These are phyloP conservation scores for Lymantria dispar DNA, from an alignment of 2,888 invertebrate genomes.

Conservation along the genomic window DNA sequence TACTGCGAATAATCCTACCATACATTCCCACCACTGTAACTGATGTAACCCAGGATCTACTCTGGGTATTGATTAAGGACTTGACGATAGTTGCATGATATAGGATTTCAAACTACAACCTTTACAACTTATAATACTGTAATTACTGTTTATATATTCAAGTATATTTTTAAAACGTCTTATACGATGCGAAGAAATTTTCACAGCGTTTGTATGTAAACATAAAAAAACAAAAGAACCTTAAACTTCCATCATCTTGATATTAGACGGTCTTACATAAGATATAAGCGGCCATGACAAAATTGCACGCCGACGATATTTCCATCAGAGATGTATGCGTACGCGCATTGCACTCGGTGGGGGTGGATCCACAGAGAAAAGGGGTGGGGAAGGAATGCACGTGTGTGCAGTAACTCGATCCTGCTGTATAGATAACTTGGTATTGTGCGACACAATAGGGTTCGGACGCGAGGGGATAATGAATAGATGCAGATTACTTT, in stretches of 20 bases:
- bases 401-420: conserved; percentile 61
- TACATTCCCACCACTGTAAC: too few relatives aligned
- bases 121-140: too few relatives aligned
- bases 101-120: too few relatives aligned
- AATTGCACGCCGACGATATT: conserved; percentile 36
- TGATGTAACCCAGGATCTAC: too few relatives aligned
- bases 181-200: too few relatives aligned
- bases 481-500: conserved; percentile 36
- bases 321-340: conserved; percentile 27
- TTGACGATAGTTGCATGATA: too few relatives aligned
- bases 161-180: too few relatives aligned
- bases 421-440: conserved; percentile 52
- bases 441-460: conserved; percentile 44
- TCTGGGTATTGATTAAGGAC: too few relatives aligned
- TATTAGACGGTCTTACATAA: conserved; percentile 31
- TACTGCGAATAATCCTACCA: too few relatives aligned
- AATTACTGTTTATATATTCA: too few relatives aligned
- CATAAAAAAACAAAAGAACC: conserved; percentile 14
- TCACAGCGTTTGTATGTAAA: neutral
- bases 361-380: conserved; percentile 4
- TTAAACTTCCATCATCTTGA: conserved; percentile 38
- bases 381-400: conserved; percentile 39
- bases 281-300: conserved; percentile 28
- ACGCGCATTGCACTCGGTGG: conserved; percentile 22
- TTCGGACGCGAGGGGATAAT: conserved; percentile 33